Evolutionary conservation across 92 coral and sea anemone species (phyloP).

Genomic region (Porites cylindrica): DNA sequence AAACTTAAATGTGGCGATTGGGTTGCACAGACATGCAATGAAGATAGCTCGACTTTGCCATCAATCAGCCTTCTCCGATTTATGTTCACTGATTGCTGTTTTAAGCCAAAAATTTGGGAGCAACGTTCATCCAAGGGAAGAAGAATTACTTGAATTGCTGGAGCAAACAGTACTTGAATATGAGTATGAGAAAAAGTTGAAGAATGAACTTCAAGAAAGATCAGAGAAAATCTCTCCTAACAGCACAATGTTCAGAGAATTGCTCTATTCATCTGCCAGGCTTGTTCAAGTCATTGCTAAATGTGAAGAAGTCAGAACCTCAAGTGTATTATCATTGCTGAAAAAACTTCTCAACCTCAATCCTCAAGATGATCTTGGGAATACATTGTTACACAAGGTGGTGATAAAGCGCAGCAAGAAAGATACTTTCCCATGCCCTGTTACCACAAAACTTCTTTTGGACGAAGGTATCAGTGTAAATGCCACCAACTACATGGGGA

Average conservation of each 20-base stretch:
- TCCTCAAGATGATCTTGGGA: slow-evolving; percentile 62
- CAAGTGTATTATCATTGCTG: slow-evolving; percentile 10
- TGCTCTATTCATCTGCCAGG: slow-evolving; percentile 19
- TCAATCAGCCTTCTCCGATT: slow-evolving; percentile 47
- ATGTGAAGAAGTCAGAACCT: slow-evolving; percentile 29
- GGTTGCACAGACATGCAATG: slow-evolving; percentile 78
- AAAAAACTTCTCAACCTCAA: slow-evolving; percentile 59
- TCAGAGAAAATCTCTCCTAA: too few species aligned
- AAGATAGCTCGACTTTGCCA: slow-evolving; percentile 66
- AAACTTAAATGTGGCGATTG: slow-evolving; percentile 63
- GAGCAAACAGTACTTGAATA: background rate
- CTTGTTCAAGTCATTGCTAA: slow-evolving; percentile 25
- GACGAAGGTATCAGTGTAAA: slow-evolving; percentile 61
- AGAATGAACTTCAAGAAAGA: background rate
- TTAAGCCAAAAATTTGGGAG: slow-evolving; percentile 66
- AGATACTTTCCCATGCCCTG: slow-evolving; percentile 30
- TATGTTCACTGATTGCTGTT: background rate
- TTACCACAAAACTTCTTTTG: slow-evolving; percentile 59
- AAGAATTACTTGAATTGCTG: background rate
- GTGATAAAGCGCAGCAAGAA: background rate
- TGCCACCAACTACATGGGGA: slow-evolving; percentile 59
- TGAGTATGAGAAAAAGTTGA: background rate
- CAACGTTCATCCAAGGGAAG: slow-evolving; percentile 14
- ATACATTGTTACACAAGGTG: slow-evolving; percentile 65
- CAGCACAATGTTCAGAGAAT: too few species aligned